Base-by-base conservation (phyloP, 2,888 invertebrate species). In the Smittia sp. region DNA sequence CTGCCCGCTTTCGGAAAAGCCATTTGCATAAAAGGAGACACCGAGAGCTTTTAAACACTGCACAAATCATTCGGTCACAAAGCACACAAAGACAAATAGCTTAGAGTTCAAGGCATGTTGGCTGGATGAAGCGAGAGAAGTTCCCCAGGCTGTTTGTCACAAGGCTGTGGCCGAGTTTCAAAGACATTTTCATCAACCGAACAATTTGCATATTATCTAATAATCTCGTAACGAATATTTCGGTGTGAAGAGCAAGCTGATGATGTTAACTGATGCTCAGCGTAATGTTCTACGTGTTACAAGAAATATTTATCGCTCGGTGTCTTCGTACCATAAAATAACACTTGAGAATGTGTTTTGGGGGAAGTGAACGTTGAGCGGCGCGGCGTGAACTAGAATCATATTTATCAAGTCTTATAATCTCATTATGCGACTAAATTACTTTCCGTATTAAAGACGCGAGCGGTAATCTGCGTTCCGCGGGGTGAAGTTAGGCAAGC, bases 351-450 rank as follows among this genome's bases (percentile, higher is more conserved):
- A 20, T 58, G 58, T 20, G 58, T 58, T 58, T 58, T 18, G 20
- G 22, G 18, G 7, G 20, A 58, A 18, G 58, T 9, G 20, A 58
- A 58, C 18, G 11, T 58, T 18, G 58, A 20, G 20, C 18, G 18
- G 58, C 7, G 18, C 11, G 58, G 9, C 1, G 11, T 22, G 22
- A 58, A 58, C 58, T 58, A n/a, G 18, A 58, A 58, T 58, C 15
- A 58, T 58, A 58, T 58, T 58, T 58, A 58, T 58, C 58, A 58
- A 58, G 58, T 58, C 58, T 46, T 46, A n/a, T 58, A 58, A 58
- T 58, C 58, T 58, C 58, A 58, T 58, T 58, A 58, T 46, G 15
- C 46, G 58, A 58, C 22, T 58, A 58, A 58, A 58, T 58, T 58
- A 58, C 58, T 58, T 58, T 58, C 58, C 18, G 20, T 58, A 20